Base-by-base conservation (phyloP, 2,888 invertebrate genomes). In the Apotomis capreana region DNA sequence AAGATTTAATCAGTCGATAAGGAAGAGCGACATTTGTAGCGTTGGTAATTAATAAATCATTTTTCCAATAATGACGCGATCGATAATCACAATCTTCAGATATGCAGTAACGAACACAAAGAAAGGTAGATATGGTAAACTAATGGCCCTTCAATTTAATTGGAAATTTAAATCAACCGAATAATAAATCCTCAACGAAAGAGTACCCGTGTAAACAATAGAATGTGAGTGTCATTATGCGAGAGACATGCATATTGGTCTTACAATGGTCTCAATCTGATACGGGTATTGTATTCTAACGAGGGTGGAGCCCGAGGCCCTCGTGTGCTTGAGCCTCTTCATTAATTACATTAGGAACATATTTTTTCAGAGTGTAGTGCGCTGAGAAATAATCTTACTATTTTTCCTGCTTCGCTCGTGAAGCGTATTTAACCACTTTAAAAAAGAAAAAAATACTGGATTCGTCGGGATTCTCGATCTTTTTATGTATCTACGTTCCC, bases 271-370 rank as follows among this genome's bases (percentile, higher is more conserved):
- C 80, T 78, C 82, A 83, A 85, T 84, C 77, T 78, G 78, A 82
- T 80, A 78, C 77, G 77, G 79, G 79, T 80, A 86, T 91, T 90
- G 90, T 91, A 88, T 89, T 89, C 84, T 80, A 87, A 87, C 81
- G 81, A 84, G 87, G 89, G 88, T 82, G 83, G 81, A 85, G 86
- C 85, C 87, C 84, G 89, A 89, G 85, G 83, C 86, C 77, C 76
- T 75, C 70, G 70, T 69, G 76, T 69, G 60, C 68, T 75, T 75
- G 74, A 76, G 78, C 78, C 73, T 78, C 80, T 79, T 15, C 60
- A 68, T 70, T 64, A 59, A 71, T 68, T 71, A 62, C 4, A 26
- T 40, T 55, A 61, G 26, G 51, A 61, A 60, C 67, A 64, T 26
- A 62, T 62, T 71, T 51, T 58, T 59, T 46, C 36, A 51, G 26